Conservation (phyloP, 2,888 invertebrate species). For the Arge pagana region DNA sequence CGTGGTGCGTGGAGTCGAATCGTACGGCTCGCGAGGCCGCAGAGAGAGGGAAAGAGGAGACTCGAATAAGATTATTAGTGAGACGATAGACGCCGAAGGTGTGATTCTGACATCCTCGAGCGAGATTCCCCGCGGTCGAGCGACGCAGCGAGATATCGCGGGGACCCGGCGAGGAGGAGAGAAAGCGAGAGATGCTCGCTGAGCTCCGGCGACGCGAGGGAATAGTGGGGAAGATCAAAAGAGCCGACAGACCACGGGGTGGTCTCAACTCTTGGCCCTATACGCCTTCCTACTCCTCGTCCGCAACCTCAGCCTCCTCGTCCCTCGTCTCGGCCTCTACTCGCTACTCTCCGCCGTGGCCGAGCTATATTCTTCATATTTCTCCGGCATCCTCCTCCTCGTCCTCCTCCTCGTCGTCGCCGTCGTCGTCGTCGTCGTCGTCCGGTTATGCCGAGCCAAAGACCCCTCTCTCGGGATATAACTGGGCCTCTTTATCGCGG, state of each 20-base stretch:
- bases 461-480: conserved; percentile 20
- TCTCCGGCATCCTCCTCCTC: conserved; percentile 42
- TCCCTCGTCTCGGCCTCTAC: conserved; percentile 30
- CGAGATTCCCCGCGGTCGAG: conserved; percentile 38
- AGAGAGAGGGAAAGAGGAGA: conserved; percentile 11
- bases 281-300: conserved; percentile 38
- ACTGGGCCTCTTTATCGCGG: conserved; percentile 23
- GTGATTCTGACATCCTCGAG: conserved; percentile 46
- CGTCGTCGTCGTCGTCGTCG: no score
- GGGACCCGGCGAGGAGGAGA: conserved; percentile 28
- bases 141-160: conserved; percentile 24
- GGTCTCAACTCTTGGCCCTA: conserved; percentile 55
- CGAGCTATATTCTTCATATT: conserved; percentile 51
- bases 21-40: no score
- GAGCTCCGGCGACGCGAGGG: no score
- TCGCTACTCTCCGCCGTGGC: conserved; percentile 17
- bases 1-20: no score
- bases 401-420: conserved; percentile 29
- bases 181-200: conserved; percentile 27
- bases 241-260: conserved; percentile 58
- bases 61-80: conserved; percentile 45
- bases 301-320: conserved; percentile 20
- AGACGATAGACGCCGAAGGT: conserved; percentile 35
- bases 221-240: conserved; percentile 57
- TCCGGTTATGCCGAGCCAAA: no score